Conservation (phyloP, 2,888 invertebrate species). For the Standfussiana lucernea region DNA sequence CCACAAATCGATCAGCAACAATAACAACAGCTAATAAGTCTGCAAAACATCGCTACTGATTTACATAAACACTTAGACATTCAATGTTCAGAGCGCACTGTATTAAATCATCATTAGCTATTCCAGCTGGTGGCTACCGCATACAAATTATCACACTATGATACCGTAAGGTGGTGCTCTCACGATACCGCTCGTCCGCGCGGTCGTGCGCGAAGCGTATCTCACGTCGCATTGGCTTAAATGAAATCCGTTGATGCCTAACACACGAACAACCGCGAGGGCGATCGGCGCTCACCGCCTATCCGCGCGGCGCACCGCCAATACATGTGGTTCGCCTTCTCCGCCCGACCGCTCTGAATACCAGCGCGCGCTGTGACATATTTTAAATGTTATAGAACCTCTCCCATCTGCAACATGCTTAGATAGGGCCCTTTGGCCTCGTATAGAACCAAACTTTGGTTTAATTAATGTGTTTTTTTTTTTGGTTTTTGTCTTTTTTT, state of each 20-base stretch:
- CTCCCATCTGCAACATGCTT: neutral
- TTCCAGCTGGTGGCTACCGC: slow-evolving; percentile 52
- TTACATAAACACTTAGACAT: slow-evolving; percentile 57
- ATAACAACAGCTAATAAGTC: slow-evolving; percentile 45
- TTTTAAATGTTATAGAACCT: neutral
- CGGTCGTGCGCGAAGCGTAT: neutral
- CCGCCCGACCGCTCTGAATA: neutral
- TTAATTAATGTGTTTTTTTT: too few species aligned
- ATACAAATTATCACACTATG: slow-evolving; percentile 39
- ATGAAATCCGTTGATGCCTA: neutral
- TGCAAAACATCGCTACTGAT: slow-evolving; percentile 42
- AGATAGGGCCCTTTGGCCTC: too few species aligned
- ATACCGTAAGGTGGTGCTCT: neutral
- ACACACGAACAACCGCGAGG: neutral
- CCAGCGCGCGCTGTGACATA: neutral
- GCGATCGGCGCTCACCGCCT: neutral
- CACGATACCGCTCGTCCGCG: neutral
- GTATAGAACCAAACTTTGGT: too few species aligned
- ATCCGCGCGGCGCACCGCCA: neutral
- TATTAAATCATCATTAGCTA: slow-evolving; percentile 59
- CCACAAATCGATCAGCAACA: slow-evolving; percentile 39
- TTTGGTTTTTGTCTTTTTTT: neutral
- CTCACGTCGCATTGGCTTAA: neutral
- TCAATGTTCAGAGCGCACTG: slow-evolving; percentile 54
- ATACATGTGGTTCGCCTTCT: neutral